Evolutionary conservation across 1,140 invertebrate genomes (phyloP).

Genomic region (Microplitis mediator): DNA sequence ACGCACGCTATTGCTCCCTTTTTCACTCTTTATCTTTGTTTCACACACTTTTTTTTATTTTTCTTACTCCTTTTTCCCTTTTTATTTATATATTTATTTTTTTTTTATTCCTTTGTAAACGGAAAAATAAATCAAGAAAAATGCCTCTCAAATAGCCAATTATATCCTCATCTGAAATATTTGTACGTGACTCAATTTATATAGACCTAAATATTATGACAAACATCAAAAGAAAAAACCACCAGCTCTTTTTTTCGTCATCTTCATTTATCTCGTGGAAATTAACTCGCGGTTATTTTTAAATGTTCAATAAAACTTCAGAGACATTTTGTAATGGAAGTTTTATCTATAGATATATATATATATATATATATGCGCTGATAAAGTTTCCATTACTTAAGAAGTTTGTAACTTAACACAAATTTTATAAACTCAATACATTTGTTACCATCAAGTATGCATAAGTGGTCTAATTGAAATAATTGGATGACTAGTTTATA

Average conservation of each 20-base stretch:
- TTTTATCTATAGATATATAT: too few relatives aligned
- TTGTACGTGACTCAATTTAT: too few relatives aligned
- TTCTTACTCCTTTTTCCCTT: not conserved
- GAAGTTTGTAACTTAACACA: not conserved
- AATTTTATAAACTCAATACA: not conserved
- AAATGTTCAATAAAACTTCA: too few relatives aligned
- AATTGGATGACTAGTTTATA: constrained; percentile 24
- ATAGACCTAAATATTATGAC: too few relatives aligned
- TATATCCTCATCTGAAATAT: constrained; percentile 9
- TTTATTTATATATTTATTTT: too few relatives aligned
- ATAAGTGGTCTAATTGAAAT: constrained; percentile 7
- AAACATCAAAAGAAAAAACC: too few relatives aligned
- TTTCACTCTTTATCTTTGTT: not conserved
- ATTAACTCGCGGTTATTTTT: too few relatives aligned
- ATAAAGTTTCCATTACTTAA: too few relatives aligned
- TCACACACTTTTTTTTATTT: not conserved
- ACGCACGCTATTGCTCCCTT: not conserved
- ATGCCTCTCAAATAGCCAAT: constrained; percentile 18
- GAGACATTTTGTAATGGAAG: too few relatives aligned
- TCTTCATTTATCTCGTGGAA: too few relatives aligned
- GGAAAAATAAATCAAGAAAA: constrained; percentile 12
- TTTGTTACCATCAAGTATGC: not conserved
- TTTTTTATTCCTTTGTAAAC: not conserved
- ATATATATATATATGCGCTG: too few relatives aligned
- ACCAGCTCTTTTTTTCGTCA: too few relatives aligned